Conservation (phyloP, 2,888 invertebrate genomes). For the Agrochola litura region DNA sequence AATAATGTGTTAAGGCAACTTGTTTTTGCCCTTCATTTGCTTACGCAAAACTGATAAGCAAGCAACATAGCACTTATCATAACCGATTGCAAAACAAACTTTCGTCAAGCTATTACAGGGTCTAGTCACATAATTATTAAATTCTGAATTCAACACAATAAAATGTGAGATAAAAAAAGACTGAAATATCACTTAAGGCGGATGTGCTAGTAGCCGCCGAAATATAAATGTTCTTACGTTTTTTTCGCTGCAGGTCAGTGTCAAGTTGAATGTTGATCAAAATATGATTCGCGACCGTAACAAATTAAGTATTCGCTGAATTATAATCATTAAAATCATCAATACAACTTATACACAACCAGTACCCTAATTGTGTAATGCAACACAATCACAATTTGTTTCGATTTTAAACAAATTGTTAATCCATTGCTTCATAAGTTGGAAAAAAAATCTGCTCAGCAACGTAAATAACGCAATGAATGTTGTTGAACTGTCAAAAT, state of each 20-base stretch:
- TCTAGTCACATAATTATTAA: not conserved
- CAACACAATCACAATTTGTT: too few relatives aligned
- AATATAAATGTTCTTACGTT: not conserved
- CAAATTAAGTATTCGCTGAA: not conserved
- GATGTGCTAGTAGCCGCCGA: not conserved
- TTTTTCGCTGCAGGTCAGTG: not conserved
- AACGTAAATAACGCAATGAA: too few relatives aligned
- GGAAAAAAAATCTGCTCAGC: too few relatives aligned
- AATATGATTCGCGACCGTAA: not conserved
- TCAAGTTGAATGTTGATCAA: not conserved
- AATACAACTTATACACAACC: not conserved
- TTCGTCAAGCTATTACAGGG: constrained; percentile 10
- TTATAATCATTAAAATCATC: not conserved
- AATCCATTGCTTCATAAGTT: too few relatives aligned
- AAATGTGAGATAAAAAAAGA: not conserved
- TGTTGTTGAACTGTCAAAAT: too few relatives aligned
- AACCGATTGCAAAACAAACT: constrained; percentile 46
- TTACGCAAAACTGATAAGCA: constrained; percentile 52
- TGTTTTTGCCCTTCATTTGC: constrained; percentile 48
- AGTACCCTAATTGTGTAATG: too few relatives aligned
- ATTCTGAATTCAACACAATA: not conserved
- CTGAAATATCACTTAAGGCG: not conserved
- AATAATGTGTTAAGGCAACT: constrained; percentile 32
- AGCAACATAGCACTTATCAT: constrained; percentile 26
- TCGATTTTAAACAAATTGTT: too few relatives aligned